Percentiles rank a stretch among this genome's conserved stretches.
Evolutionary conservation across 2,113 vertebrate genomes (phyloP).

Genomic region (Pseudopodoces humilis): DNA sequence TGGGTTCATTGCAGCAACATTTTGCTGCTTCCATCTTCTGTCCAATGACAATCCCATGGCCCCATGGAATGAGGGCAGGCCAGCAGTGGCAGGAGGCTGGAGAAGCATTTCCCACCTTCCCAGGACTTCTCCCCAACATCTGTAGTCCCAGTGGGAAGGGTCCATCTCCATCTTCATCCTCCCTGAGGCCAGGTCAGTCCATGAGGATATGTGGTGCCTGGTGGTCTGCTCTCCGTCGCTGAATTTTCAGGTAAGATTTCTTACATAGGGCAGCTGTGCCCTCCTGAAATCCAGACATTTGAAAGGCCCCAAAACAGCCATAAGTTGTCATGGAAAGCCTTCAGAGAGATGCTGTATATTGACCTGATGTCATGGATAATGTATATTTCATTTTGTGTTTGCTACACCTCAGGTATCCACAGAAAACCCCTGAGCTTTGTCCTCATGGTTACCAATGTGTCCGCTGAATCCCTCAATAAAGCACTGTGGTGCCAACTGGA

Average conservation of each 20-base stretch:
- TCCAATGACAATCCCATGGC: too few species aligned
- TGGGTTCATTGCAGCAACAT: not conserved
- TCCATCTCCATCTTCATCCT: not conserved
- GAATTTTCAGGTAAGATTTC: not conserved
- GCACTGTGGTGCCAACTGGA: not conserved
- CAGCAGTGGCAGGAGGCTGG: not conserved
- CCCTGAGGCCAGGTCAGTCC: not conserved
- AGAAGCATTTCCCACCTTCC: not conserved
- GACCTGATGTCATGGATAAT: not conserved
- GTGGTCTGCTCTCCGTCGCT: not conserved
- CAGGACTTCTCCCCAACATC: not conserved
- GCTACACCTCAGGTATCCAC: not conserved
- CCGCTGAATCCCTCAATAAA: not conserved
- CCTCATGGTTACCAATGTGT: not conserved
- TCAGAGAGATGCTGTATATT: not conserved
- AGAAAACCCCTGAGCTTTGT: not conserved
- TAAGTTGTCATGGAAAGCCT: conserved; percentile 16
- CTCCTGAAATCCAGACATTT: not conserved
- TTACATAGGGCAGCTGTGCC: not conserved
- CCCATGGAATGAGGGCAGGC: not conserved
- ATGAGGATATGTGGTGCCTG: not conserved
- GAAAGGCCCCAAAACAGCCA: not conserved
- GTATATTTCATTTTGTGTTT: not conserved
- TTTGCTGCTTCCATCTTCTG: not conserved
- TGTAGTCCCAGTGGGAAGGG: not conserved